Evolutionary conservation across 2,113 vertebrate genomes (phyloP), one percentile per base, ranked within the genome.

Genomic region (Gracilinanus agilis): DNA sequence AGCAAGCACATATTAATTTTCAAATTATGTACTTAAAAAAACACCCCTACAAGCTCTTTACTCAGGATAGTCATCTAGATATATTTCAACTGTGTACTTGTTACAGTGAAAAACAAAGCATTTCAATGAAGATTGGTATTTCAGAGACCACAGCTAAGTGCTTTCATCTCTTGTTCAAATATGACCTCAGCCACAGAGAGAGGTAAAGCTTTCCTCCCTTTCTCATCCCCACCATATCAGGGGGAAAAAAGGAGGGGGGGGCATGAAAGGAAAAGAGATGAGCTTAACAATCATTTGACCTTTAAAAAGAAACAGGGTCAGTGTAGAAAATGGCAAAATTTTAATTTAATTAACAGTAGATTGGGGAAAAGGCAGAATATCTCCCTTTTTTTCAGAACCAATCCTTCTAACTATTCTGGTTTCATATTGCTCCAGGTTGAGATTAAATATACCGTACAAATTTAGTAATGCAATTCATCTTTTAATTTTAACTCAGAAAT

Each of bases 1-100:
- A 95, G 94, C 91, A 55, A 95, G 94, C 92, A 55, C 21, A 5
- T 91, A 95, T 96, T 96, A 91, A 96, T 95, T 96, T 96, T 94
- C 93, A 94, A 94, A 96, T 96, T 92, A 91, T 44, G 34, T 93
- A 89, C 93, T 95, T 96, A 88, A 93, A 55, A 95, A 97, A 94
- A 95, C 55, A 75, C 89, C 29, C 55, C 54, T 44, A 27, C 44
- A 92, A 93, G 94, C 53, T 94, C 93, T 21, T 55, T 95, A 91
- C 90, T 90, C 89, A 54, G 53, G 61, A 93, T 94, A 93, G 54
- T 88, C 23, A 83, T 96, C 75, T 44, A n/a, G 16, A 34, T 67
- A 2, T 75, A 56, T 92, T 53, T 58, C 92, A 95, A 58, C 96
- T 93, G 93, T 95, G 92, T 34, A 89, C 88, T 88, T 94, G 54